phyloP scores from a whole-genome alignment of 2,113 vertebrate genomes.

The Eulemur macaco region DNA sequence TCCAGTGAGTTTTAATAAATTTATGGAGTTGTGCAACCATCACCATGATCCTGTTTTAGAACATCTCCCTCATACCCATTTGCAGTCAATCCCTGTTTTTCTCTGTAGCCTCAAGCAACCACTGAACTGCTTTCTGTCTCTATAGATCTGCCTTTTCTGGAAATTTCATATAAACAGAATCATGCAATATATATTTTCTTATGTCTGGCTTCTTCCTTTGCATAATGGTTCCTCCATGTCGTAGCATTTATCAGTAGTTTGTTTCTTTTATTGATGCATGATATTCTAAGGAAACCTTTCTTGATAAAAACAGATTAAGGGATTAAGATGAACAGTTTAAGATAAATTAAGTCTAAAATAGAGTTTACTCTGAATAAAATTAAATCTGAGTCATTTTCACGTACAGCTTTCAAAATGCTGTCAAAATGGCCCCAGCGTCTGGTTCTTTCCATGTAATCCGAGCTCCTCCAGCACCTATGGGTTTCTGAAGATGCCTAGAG shows the following conservation, averaged over 20 bases:
- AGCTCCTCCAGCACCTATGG: neutral
- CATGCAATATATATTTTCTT: neutral
- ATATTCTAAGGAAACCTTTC: neutral
- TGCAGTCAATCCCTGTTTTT: neutral
- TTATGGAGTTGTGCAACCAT: neutral
- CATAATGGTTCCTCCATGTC: neutral
- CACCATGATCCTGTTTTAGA: neutral
- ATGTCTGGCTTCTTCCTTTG: neutral
- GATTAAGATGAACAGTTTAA: neutral
- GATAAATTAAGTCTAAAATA: neutral
- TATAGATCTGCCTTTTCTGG: neutral
- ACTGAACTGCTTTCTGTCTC: neutral
- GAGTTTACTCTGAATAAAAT: neutral
- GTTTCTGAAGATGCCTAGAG: neutral
- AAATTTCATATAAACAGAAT: neutral
- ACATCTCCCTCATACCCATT: neutral
- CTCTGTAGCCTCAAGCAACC: neutral
- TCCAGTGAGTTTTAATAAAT: neutral
- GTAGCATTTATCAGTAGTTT: neutral
- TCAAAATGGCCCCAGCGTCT: neutral
- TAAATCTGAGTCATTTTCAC: slow-evolving; percentile 25
- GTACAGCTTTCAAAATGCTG: neutral
- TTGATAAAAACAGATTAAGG: neutral
- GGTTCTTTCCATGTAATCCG: neutral
- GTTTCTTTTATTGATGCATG: neutral